phyloP scores from a whole-genome alignment of 2,113 vertebrate species.

The Salvelinus alpinus region DNA sequence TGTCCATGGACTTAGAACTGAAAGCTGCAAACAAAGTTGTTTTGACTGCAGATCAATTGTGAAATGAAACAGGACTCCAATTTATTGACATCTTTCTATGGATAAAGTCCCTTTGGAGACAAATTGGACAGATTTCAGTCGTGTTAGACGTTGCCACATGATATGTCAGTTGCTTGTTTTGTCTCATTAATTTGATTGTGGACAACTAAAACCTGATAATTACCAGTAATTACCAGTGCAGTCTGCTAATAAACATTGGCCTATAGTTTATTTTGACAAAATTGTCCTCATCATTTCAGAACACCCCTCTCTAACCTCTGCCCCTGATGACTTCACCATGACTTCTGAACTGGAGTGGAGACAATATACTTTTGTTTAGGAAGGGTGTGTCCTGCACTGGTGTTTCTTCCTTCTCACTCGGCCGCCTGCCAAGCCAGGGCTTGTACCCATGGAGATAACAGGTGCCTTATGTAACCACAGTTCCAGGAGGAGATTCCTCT shows the following conservation, averaged over 20 bases:
- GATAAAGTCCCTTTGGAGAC: too few species aligned
- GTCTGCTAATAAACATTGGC: too few species aligned
- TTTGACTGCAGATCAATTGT: not conserved
- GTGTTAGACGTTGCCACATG: too few species aligned
- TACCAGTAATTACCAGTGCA: too few species aligned
- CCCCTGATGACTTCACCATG: slow-evolving; percentile 21
- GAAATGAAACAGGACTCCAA: not conserved
- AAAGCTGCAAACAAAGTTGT: not conserved
- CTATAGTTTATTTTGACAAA: too few species aligned
- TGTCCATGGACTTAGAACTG: slow-evolving; percentile 44
- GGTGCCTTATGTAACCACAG: slow-evolving; percentile 64
- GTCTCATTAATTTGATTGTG: too few species aligned
- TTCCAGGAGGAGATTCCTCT: slow-evolving; percentile 19
- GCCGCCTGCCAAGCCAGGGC: slow-evolving; percentile 66
- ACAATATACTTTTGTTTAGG: slow-evolving; percentile 67
- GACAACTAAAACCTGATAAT: too few species aligned
- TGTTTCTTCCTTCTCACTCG: slow-evolving; percentile 41
- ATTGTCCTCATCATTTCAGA: not conserved
- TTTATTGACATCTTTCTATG: too few species aligned
- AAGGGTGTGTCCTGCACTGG: slow-evolving; percentile 73
- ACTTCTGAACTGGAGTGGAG: slow-evolving; percentile 53
- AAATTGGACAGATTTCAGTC: too few species aligned
- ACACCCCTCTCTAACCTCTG: not conserved
- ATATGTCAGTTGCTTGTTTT: too few species aligned
- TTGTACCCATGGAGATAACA: slow-evolving; percentile 72